Evolutionary conservation across 2,113 vertebrate genomes (phyloP).

Genomic region (Melanostigma gelatinosum): DNA sequence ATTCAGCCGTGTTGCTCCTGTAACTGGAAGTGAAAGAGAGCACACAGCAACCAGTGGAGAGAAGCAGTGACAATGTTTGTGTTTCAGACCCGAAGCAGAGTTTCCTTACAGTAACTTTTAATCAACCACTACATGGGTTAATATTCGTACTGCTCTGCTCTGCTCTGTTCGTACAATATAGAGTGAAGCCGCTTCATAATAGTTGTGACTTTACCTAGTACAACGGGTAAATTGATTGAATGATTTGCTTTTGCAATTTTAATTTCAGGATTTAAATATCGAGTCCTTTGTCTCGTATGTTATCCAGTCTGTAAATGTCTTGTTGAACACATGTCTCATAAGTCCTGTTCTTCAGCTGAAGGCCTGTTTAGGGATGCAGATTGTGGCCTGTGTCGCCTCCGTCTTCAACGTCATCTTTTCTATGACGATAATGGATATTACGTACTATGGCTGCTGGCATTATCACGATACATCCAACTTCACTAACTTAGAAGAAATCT

Average conservation of each 20-base stretch:
- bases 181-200: background rate
- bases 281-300: background rate
- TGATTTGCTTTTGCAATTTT: background rate
- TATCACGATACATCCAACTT: accelerated
- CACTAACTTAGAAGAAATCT: accelerated
- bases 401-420: conserved; percentile 33
- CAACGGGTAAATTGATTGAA: background rate
- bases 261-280: background rate
- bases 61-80: background rate
- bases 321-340: background rate
- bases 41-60: background rate
- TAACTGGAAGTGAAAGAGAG: background rate
- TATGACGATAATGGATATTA: accelerated
- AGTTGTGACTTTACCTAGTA: background rate
- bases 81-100: no score
- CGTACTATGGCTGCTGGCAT: accelerated
- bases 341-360: conserved; percentile 66
- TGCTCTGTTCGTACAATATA: no score
- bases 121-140: no score
- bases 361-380: conserved; percentile 79
- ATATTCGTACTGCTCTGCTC: no score
- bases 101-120: no score
- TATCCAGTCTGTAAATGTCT: background rate
- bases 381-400: conserved; percentile 54
- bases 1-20: background rate